Evolutionary conservation across 2,888 invertebrate species (phyloP).

Genomic region (Chironomus riparius): DNA sequence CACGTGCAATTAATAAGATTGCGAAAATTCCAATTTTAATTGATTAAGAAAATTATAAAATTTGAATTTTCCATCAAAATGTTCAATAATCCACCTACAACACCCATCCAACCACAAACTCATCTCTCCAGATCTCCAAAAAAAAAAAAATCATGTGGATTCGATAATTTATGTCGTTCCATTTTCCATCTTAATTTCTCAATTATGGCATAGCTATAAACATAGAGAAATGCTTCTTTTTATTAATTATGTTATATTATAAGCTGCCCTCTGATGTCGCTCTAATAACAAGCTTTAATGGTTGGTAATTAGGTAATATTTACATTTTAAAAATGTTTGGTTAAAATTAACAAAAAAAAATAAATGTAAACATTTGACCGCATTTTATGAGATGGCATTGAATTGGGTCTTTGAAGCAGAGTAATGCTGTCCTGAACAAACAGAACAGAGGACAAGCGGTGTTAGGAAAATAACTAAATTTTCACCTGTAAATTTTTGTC

Average conservation of each 20-base stretch:
- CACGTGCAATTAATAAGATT: too few relatives aligned
- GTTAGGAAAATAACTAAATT: not conserved
- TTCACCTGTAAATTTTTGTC: not conserved
- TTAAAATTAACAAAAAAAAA: too few relatives aligned
- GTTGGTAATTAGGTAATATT: not conserved
- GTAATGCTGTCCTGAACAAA: not conserved
- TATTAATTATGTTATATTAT: not conserved
- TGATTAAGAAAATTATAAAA: too few relatives aligned
- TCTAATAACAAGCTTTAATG: not conserved
- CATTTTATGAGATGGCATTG: not conserved
- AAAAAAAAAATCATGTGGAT: constrained; percentile 21
- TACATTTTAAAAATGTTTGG: not conserved
- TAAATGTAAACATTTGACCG: not conserved
- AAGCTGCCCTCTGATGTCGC: too few relatives aligned
- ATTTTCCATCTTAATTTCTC: constrained; percentile 16
- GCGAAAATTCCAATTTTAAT: too few relatives aligned
- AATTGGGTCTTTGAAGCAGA: too few relatives aligned
- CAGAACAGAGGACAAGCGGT: not conserved
- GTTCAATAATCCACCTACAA: not conserved
- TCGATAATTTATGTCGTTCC: constrained; percentile 19
- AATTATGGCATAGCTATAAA: constrained; percentile 8
- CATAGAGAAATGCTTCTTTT: not conserved
- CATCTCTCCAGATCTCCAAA: not conserved
- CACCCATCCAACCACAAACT: not conserved
- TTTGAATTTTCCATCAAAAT: not conserved